Evolutionary conservation across 1,140 invertebrate genomes (phyloP).

Genomic region (Zelostemma sp.): DNA sequence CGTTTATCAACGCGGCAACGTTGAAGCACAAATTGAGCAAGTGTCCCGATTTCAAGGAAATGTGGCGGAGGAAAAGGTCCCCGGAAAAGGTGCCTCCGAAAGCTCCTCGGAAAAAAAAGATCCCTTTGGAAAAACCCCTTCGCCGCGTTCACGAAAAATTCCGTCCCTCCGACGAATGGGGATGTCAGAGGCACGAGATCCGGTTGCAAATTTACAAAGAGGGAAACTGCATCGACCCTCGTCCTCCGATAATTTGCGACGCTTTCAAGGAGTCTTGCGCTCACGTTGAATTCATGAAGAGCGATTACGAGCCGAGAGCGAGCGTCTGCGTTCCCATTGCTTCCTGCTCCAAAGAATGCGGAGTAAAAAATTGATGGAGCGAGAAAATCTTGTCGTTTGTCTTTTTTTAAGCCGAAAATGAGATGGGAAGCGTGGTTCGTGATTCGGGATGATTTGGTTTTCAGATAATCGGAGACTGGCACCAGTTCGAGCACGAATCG

Average conservation of each 20-base stretch:
- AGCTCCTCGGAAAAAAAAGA: not conserved
- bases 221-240: constrained; percentile 23
- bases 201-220: constrained; percentile 31
- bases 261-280: not conserved
- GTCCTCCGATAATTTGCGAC: not conserved
- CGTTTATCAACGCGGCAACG: constrained; percentile 16
- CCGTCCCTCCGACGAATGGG: constrained; percentile 10
- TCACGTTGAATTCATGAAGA: not conserved
- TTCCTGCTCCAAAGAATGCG: no score
- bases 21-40: constrained; percentile 46
- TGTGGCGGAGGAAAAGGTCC: constrained; percentile 10
- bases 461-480: constrained; percentile 85
- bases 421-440: no score
- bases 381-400: no score
- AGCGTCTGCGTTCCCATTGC: no score
- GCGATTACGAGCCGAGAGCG: not conserved
- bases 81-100: not conserved
- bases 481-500: constrained; percentile 82
- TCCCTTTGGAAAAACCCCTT: not conserved
- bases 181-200: constrained; percentile 19
- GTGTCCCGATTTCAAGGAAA: constrained; percentile 27
- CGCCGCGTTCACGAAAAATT: not conserved
- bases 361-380: no score
- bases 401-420: no score
- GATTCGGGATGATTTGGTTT: constrained; percentile 52